These are phyloP conservation scores for Engraulis encrasicolus DNA, from an alignment of 2,113 vertebrate genomes.

Conservation along the genomic window DNA sequence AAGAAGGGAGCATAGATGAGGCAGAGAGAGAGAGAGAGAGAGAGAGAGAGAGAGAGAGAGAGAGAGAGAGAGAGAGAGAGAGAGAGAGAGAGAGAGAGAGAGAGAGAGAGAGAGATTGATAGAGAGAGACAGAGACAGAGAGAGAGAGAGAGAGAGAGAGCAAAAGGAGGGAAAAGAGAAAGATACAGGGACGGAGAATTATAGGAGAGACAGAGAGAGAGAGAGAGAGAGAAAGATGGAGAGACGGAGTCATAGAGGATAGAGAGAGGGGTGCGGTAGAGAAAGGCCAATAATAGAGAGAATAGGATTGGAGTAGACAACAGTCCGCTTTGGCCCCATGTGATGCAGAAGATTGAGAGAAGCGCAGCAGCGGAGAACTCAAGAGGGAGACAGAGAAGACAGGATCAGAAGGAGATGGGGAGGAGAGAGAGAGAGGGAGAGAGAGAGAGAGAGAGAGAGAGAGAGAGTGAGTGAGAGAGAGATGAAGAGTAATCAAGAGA, in stretches of 20 bases:
- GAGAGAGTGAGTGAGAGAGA: too few relatives aligned
- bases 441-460: too few relatives aligned
- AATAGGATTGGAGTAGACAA: background rate
- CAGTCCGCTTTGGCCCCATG: background rate
- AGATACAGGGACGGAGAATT: background rate
- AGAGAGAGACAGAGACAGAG: background rate
- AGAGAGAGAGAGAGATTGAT: background rate
- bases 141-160: background rate
- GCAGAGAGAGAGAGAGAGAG: background rate
- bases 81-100: background rate
- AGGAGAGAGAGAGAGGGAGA: too few relatives aligned
- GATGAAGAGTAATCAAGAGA: too few relatives aligned
- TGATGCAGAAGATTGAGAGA: background rate
- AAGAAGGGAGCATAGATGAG: background rate
- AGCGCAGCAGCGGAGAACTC: too few relatives aligned
- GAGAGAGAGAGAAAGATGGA: constrained; percentile 17
- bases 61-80: background rate
- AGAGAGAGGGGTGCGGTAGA: too few relatives aligned
- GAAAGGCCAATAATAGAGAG: too few relatives aligned
- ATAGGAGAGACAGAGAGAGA: background rate
- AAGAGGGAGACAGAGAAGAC: too few relatives aligned
- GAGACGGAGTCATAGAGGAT: background rate
- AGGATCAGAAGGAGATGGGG: too few relatives aligned
- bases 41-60: background rate
- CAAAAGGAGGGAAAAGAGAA: background rate